Conservation (phyloP, 2,113 vertebrate species). For the Petromus typicus region DNA sequence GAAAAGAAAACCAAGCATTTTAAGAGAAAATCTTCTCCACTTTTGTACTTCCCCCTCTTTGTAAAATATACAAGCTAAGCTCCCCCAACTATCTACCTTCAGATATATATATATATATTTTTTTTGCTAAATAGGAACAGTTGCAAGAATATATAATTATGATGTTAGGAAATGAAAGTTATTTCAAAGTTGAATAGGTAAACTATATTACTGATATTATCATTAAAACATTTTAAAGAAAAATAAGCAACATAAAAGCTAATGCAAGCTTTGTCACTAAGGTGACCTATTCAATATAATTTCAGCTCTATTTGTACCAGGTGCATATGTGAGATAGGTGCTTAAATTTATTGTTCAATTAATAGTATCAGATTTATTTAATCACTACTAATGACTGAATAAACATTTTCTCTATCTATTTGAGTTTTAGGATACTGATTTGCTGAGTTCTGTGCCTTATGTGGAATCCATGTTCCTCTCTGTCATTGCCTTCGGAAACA, state of each 20-base stretch:
- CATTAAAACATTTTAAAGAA: not conserved
- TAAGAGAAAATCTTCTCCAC: not conserved
- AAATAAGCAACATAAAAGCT: not conserved
- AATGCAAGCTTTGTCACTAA: not conserved
- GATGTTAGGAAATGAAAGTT: not conserved
- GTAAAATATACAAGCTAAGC: not conserved
- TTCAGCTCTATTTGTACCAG: not conserved
- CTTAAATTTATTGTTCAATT: conserved; percentile 3
- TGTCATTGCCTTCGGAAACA: not conserved
- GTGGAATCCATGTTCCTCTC: not conserved
- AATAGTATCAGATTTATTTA: not conserved
- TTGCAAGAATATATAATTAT: not conserved
- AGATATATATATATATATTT: not conserved
- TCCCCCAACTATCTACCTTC: not conserved
- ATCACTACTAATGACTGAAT: not conserved
- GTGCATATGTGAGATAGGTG: not conserved
- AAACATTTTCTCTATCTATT: not conserved
- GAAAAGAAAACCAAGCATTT: not conserved
- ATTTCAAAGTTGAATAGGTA: conserved; percentile 27
- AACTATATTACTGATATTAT: not conserved
- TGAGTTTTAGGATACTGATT: not conserved
- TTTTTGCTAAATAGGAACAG: not conserved
- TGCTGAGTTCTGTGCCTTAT: not conserved
- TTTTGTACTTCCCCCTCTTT: not conserved
- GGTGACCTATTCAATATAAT: not conserved